These are phyloP conservation scores for Potamarius usumacintae DNA, from an alignment of 2,113 vertebrate genomes.

Conservation along the genomic window DNA sequence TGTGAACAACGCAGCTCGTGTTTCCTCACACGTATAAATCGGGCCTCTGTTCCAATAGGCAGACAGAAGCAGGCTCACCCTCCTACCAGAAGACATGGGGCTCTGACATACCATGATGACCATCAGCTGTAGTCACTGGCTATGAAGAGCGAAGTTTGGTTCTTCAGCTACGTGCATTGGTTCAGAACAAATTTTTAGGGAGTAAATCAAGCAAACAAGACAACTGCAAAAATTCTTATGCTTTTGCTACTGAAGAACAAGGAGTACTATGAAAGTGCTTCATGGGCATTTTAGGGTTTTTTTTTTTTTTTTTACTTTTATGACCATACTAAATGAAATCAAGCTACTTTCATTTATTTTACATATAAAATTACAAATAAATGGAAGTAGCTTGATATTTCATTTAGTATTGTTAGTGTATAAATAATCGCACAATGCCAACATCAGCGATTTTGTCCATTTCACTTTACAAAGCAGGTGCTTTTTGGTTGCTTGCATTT, in stretches of 20 bases:
- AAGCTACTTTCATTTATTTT: neutral
- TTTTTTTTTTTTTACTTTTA: neutral
- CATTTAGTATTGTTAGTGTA: no score
- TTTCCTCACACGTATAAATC: neutral
- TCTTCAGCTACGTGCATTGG: neutral
- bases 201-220: neutral
- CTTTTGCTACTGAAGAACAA: neutral
- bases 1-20: neutral
- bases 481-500: neutral
- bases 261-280: neutral
- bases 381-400: no score
- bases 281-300: neutral
- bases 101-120: neutral
- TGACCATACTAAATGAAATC: neutral
- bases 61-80: neutral
- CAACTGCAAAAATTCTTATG: neutral
- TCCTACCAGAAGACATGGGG: neutral
- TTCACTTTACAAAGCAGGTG: neutral
- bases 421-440: no score
- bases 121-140: neutral
- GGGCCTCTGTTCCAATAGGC: neutral
- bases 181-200: neutral
- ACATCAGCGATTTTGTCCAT: neutral
- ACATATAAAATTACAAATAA: no score
- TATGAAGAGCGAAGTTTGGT: neutral